phyloP scores from a whole-genome alignment of 2,888 invertebrate species.

The Taphrorychus bicolor region DNA sequence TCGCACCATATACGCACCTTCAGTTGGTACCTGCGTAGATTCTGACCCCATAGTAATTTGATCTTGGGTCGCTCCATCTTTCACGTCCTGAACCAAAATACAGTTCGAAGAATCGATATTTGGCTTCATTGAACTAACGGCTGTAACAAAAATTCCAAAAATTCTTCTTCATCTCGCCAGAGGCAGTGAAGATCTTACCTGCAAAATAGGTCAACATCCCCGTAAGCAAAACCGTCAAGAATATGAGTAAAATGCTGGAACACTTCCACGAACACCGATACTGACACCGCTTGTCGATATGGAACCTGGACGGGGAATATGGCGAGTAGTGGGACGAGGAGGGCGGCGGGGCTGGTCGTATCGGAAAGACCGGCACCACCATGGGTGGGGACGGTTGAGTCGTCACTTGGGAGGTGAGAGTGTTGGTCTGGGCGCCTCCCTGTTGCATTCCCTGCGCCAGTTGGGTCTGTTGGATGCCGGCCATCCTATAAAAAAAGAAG shows the following conservation, averaged over 20 bases:
- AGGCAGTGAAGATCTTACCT: too few relatives aligned
- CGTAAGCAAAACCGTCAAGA: slow-evolving; percentile 87
- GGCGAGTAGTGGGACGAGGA: slow-evolving; percentile 82
- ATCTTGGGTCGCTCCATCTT: slow-evolving; percentile 82
- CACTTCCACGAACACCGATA: slow-evolving; percentile 97
- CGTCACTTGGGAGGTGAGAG: slow-evolving; percentile 64
- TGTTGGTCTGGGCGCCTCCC: slow-evolving; percentile 71
- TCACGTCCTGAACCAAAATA: slow-evolving; percentile 88
- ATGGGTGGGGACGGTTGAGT: slow-evolving; percentile 75
- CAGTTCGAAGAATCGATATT: slow-evolving; percentile 88
- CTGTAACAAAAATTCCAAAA: slow-evolving; percentile 63
- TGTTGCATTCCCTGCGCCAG: slow-evolving; percentile 65
- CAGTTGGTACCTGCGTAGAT: slow-evolving; percentile 74
- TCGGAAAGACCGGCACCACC: slow-evolving; percentile 89
- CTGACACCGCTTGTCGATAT: slow-evolving; percentile 93
- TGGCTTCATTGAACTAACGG: slow-evolving; percentile 89
- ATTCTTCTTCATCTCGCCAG: too few relatives aligned
- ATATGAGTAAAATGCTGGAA: slow-evolving; percentile 90
- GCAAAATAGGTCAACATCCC: slow-evolving; percentile 96
- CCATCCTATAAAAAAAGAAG: slow-evolving; percentile 59
- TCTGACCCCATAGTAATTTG: slow-evolving; percentile 80
- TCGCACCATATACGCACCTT: slow-evolving; percentile 61
- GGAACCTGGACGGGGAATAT: slow-evolving; percentile 91
- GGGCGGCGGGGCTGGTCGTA: slow-evolving; percentile 66
- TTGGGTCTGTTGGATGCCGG: slow-evolving; percentile 63